These are phyloP conservation scores for Leucopsar rothschildi DNA, from an alignment of 2,113 vertebrate species.

Conservation along the genomic window DNA sequence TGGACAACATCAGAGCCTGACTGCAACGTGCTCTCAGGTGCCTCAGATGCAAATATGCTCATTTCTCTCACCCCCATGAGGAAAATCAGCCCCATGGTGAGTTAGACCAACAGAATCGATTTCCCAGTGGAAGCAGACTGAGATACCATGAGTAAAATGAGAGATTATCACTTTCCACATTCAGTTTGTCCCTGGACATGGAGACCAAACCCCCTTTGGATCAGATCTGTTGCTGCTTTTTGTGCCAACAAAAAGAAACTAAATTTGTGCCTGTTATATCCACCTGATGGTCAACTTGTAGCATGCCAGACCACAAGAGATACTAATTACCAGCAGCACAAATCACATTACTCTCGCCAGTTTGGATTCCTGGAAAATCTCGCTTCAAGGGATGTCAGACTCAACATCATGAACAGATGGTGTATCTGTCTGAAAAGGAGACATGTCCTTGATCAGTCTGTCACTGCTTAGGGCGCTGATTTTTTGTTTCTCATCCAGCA, in stretches of 20 bases:
- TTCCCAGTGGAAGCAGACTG: background rate
- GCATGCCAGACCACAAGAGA: background rate
- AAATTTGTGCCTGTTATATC: background rate
- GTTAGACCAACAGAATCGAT: background rate
- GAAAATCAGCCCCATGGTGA: background rate
- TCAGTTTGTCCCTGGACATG: background rate
- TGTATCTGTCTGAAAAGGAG: background rate
- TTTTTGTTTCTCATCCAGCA: background rate
- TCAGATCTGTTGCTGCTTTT: background rate
- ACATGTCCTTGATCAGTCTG: background rate
- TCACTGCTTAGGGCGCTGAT: background rate
- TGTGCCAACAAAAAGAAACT: background rate
- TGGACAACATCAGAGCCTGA: background rate
- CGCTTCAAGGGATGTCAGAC: background rate
- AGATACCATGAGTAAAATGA: background rate
- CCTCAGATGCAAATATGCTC: background rate
- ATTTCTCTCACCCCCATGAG: background rate
- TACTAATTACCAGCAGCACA: background rate
- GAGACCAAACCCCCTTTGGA: background rate
- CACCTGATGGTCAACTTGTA: background rate
- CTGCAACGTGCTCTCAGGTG: background rate
- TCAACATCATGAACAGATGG: background rate
- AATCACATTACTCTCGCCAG: background rate
- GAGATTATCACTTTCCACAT: background rate
- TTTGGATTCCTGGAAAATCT: slow-evolving; percentile 18